Conservation (phyloP, 2,797 vertebrate genomes). For the Urocyon cinereoargenteus region DNA sequence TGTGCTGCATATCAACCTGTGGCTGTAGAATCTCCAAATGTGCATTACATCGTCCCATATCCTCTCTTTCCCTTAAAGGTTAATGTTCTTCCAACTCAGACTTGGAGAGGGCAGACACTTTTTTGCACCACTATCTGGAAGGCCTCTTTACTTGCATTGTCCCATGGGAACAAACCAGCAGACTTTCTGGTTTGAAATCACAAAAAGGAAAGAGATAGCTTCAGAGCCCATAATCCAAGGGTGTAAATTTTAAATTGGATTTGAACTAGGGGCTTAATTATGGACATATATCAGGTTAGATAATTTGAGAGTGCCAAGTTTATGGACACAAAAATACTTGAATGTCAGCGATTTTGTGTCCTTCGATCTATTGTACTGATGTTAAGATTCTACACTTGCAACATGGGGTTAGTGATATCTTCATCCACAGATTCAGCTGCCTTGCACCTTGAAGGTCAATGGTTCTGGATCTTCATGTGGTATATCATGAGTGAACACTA, state of each 20-base stretch:
- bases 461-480: neutral
- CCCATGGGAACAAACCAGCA: neutral
- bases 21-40: neutral
- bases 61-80: neutral
- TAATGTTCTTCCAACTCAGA: neutral
- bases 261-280: neutral
- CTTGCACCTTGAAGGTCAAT: neutral
- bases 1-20: neutral
- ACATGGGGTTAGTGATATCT: neutral
- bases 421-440: neutral
- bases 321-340: neutral
- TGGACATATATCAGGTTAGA: neutral
- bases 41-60: neutral
- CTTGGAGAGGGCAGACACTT: neutral
- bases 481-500: neutral
- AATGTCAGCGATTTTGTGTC: neutral
- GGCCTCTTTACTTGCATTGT: neutral
- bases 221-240: neutral
- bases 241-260: neutral
- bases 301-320: neutral
- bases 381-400: neutral
- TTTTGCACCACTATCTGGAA: neutral
- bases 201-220: neutral
- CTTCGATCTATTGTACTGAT: neutral
- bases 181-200: neutral